Base-by-base conservation (phyloP, 2,888 invertebrate genomes). In the Dasysyrphus albostriatus region DNA sequence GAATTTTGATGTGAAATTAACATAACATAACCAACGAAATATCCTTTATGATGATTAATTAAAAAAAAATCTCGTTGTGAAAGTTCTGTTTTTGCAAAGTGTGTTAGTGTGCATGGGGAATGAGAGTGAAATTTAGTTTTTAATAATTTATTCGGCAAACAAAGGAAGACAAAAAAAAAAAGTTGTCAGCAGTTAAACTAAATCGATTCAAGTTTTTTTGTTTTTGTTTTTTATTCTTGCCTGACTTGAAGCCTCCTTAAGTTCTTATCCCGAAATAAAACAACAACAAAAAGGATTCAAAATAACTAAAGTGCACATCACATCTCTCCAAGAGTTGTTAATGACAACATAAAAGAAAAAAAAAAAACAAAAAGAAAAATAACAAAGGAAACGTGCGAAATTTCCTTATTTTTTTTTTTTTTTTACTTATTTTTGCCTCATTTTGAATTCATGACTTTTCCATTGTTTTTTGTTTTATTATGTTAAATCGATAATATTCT, bases 141-240 rank as follows among this genome's bases (percentile, higher is more conserved):
- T 56, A 85, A 85, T 77, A 82, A 85, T 74, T 85, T 59, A 82
- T 70, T 24, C 77, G 37, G n/a, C 16, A 72, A 44, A 85, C 81
- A 82, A 74, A 74, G 72, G 56, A 74, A 49, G 19, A 63, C 49
- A 74, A 61, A 51, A 51, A 54, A 32, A 39, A 39, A 54, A 32
- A 39, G 29, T 49, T 51, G 72, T 77, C 73, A 85, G 51, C 75
- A 80, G 80, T 51, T 69, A 65, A 79, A 84, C 77, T 74, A 59
- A 85, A 85, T 85, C 85, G 85, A 85, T 85, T 77, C 61, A 49
- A 67, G 44, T 83, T 54, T 56, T 34, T 63, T 63, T 75, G 69
- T 44, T 61, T 51, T 76, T 24, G 9, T 65, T 24, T 24, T 24
- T 1, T 24, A 24, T 24, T n/a, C 24, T 24, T 77, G 63, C 29